Conservation (phyloP, 2,888 invertebrate genomes). For the Junonia oenone region DNA sequence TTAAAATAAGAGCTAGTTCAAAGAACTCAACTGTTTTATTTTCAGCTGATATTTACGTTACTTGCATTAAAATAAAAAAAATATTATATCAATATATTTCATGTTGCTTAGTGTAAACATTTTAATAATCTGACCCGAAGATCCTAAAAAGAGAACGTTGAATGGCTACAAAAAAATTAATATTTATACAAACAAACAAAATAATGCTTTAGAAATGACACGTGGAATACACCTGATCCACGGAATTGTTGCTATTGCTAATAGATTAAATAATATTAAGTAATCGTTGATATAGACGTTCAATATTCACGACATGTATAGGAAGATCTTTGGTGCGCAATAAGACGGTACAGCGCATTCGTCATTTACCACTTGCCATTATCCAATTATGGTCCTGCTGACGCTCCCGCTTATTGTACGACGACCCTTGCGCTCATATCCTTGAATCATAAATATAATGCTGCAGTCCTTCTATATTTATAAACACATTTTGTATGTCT, state of each 20-base stretch:
- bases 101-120: no score
- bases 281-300: background rate
- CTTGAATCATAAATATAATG: conserved; percentile 10
- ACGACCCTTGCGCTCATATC: conserved; percentile 28
- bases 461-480: background rate
- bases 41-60: no score
- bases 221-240: no score
- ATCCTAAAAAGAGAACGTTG: no score
- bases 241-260: background rate
- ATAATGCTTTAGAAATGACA: no score
- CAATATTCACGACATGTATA: conserved; percentile 19
- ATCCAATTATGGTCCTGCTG: conserved; percentile 56
- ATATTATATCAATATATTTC: no score
- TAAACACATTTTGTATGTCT: background rate
- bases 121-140: no score
- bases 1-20: no score
- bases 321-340: conserved; percentile 14
- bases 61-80: no score
- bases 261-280: background rate
- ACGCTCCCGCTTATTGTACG: conserved; percentile 26
- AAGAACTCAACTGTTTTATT: no score
- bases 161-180: no score
- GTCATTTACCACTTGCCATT: conserved; percentile 43
- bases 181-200: no score
- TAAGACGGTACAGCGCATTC: conserved; percentile 21